Evolutionary conservation across 2,113 vertebrate species (phyloP), one percentile per base, ranked within the genome.

Genomic region (Neogobius melanostomus): DNA sequence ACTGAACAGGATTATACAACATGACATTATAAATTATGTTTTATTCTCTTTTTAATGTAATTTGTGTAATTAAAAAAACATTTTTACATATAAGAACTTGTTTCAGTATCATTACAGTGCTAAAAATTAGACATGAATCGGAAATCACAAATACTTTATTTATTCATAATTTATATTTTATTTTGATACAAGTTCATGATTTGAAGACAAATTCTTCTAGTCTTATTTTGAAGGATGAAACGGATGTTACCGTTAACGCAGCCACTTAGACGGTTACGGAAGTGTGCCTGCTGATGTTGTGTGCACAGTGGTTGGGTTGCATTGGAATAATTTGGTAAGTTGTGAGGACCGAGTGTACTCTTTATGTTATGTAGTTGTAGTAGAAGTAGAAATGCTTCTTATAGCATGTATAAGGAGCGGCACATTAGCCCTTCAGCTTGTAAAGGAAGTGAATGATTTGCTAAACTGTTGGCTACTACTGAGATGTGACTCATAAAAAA

Each of bases 31-130:
- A 11, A 5, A 17, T 17, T 10, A 6, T 7, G 42, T 52, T 64
- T 49, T 66, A 0, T 64, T 9, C 0, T 8, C 6, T 64, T 56
- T 65, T 45, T 46, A 17, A 42, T 63, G 0, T 50, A 6, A 5
- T 52, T 54, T 44, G 42, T 49, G 63, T 82, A 62, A 7, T 46
- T 68, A 87, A 85, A 70, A 87, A 85, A 87, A 75, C 81, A 86
- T 5, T 0, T 21, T 57, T 10, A 8, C 48, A 73, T 53, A 5
- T 60, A 6, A 47, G 11, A 0, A 28, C 28, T 54, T 42, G 12
- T 61, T 43, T 60, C 7, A 36, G 6, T 15, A 43, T 36, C 28
- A 36, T 36, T 36, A 36, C 28, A 36, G 28, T 36, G 28, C 28
- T 36, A 4, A 3, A 36, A 36, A 36, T 36, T 36, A 36, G 28